These are phyloP conservation scores for Drosophila kepulauana DNA, from an alignment of 1,140 invertebrate genomes.

Conservation along the genomic window DNA sequence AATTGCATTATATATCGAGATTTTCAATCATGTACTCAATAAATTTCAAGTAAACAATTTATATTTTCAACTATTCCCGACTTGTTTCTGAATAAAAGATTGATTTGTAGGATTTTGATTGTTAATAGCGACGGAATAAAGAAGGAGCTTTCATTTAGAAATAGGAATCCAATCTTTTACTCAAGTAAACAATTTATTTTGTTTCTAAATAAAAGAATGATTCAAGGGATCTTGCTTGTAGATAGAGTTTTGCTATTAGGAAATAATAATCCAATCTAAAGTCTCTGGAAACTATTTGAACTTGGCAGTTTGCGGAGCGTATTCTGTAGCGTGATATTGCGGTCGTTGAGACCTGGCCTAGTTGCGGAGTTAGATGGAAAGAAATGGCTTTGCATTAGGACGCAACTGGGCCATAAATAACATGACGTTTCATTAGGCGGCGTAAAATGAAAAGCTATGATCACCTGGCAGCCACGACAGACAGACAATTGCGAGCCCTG, in stretches of 20 bases:
- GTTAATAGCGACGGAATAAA: too few relatives aligned
- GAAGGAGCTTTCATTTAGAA: too few relatives aligned
- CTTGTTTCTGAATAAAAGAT: too few relatives aligned
- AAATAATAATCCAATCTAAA: too few relatives aligned
- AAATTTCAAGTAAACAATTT: not conserved
- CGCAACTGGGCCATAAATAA: constrained; percentile 75
- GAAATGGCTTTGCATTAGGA: constrained; percentile 77
- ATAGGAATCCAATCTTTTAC: too few relatives aligned
- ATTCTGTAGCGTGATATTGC: constrained; percentile 19
- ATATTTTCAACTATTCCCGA: not conserved
- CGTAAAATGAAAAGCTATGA: constrained; percentile 77
- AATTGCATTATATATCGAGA: not conserved
- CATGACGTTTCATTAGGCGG: constrained; percentile 78
- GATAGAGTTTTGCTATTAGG: too few relatives aligned
- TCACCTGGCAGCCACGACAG: constrained; percentile 43
- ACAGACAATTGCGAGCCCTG: not conserved
- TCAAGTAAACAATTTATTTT: too few relatives aligned
- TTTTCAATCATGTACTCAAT: not conserved
- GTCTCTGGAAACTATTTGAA: not conserved
- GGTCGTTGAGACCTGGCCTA: constrained; percentile 10
- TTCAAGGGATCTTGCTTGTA: too few relatives aligned
- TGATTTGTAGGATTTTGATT: too few relatives aligned
- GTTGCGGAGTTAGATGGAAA: constrained; percentile 52
- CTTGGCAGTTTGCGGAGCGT: constrained; percentile 5
- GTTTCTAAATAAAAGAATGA: too few relatives aligned